A percentile compares a stretch with the other conserved stretches of the same genome.
Conservation (phyloP, 1,140 invertebrate species). For the Drosophila lini region DNA sequence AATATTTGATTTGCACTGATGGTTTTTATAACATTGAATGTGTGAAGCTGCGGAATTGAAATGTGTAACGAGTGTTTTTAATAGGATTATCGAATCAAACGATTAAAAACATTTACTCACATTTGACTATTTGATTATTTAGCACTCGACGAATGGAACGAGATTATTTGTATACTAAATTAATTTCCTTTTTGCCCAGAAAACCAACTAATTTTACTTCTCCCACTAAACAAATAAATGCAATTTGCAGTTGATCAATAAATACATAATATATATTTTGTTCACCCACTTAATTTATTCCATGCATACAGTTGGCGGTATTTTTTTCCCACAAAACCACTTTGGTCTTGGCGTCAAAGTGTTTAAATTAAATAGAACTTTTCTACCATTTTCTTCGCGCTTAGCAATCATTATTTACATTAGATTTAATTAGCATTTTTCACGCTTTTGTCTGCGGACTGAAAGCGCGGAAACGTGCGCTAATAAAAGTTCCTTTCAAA, state of each 20-base stretch:
- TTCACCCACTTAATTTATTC: background rate
- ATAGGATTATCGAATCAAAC: constrained; percentile 17
- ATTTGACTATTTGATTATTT: constrained; percentile 23
- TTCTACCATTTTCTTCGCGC: background rate
- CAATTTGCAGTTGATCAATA: background rate
- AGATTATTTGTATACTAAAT: constrained; percentile 2
- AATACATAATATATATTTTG: background rate
- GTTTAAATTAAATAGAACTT: constrained; percentile 14
- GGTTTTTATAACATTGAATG: constrained; percentile 1
- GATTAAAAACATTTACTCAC: constrained; percentile 23
- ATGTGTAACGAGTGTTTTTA: constrained; percentile 15
- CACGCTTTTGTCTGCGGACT: constrained; percentile 33
- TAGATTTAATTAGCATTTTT: constrained; percentile 73
- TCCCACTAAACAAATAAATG: background rate
- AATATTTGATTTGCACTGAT: constrained; percentile 16
- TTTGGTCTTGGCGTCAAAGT: background rate
- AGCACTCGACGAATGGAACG: background rate
- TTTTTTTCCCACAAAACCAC: background rate
- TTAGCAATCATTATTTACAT: constrained; percentile 52
- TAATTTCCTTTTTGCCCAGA: background rate
- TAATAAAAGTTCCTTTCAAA: constrained; percentile 59
- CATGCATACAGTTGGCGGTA: too few species aligned
- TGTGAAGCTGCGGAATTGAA: background rate
- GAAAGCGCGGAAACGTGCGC: constrained; percentile 26
- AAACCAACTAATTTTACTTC: background rate